Conservation (phyloP, 2,888 invertebrate genomes). For the Aporophyla nigra region DNA sequence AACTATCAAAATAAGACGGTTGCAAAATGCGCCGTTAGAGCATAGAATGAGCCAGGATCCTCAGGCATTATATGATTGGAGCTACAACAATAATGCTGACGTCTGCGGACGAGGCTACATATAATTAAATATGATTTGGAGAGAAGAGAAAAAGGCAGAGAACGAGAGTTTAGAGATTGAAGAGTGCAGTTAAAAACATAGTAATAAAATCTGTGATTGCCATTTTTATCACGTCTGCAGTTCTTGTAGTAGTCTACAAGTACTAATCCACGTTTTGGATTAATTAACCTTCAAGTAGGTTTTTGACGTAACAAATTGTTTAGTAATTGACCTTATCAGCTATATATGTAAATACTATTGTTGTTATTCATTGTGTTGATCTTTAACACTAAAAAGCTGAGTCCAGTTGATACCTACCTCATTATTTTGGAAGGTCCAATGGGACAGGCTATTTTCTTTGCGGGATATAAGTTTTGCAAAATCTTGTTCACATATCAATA, state of each 20-base stretch:
- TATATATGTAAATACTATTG: slow-evolving; percentile 14
- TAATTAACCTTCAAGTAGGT: not conserved
- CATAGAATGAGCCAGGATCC: not conserved
- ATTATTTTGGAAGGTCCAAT: no score
- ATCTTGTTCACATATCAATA: no score
- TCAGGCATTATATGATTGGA: not conserved
- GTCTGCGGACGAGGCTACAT: no score
- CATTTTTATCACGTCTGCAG: no score
- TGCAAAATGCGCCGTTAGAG: no score
- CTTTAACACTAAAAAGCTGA: not conserved
- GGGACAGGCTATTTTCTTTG: no score
- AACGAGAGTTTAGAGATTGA: no score
- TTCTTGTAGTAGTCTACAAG: not conserved
- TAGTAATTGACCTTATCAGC: not conserved
- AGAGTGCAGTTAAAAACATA: no score
- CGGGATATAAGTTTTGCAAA: no score
- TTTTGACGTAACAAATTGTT: not conserved
- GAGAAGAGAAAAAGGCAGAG: no score
- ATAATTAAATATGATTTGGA: no score
- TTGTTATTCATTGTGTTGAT: slow-evolving; percentile 28
- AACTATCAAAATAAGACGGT: not conserved
- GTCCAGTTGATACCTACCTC: no score
- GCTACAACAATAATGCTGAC: not conserved
- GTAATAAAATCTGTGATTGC: not conserved
- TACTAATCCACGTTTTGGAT: not conserved